Conservation (phyloP, 2,113 vertebrate species). For the Serranochromis macrocephalus region DNA sequence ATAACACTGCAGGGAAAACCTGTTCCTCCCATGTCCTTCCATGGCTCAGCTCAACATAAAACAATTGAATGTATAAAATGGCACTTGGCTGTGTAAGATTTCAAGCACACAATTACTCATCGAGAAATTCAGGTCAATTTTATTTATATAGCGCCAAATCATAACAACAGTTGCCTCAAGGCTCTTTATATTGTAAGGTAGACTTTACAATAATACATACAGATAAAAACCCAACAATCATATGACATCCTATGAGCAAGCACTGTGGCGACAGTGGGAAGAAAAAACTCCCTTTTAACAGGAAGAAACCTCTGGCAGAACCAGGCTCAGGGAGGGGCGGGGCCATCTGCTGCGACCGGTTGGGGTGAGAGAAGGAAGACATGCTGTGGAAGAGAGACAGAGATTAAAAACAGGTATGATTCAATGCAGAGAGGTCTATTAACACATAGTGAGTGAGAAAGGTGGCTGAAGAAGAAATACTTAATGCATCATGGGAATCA, state of each 20-base stretch:
- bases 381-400: neutral
- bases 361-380: neutral
- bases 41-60: neutral
- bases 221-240: neutral
- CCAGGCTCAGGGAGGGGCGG: neutral
- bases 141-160: fast-evolving
- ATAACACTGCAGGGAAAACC: slow-evolving; percentile 30
- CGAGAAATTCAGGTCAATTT: neutral
- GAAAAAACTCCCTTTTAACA: neutral
- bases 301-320: fast-evolving
- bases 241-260: neutral
- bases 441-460: neutral
- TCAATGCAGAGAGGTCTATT: neutral
- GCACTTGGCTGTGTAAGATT: neutral
- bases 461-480: neutral
- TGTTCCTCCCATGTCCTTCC: neutral
- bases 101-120: neutral
- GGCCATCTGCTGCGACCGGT: neutral
- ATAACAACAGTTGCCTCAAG: neutral
- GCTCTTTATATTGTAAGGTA: neutral
- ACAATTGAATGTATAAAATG: neutral
- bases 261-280: fast-evolving
- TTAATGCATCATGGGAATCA: neutral
- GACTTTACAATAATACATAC: neutral
- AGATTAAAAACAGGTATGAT: neutral